These are phyloP conservation scores for Microtus pennsylvanicus DNA, from an alignment of 2,113 vertebrate genomes.

Conservation along the genomic window DNA sequence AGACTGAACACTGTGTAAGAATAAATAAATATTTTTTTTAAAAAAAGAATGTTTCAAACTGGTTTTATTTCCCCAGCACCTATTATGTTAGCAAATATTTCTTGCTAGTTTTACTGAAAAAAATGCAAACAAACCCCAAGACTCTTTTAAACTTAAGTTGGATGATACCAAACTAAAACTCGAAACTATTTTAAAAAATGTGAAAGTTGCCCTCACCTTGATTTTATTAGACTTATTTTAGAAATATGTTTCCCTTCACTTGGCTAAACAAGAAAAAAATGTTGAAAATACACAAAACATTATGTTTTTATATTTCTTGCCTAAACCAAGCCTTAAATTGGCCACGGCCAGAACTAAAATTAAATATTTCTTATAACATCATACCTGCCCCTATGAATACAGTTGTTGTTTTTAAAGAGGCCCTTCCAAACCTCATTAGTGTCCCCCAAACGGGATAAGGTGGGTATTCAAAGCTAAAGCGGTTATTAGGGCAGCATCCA, in stretches of 20 bases:
- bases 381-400: not conserved
- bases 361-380: not conserved
- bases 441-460: not conserved
- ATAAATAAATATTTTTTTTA: too few relatives aligned
- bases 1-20: too few relatives aligned
- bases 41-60: too few relatives aligned
- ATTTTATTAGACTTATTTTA: too few relatives aligned
- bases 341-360: not conserved
- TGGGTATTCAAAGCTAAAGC: slow-evolving; percentile 54
- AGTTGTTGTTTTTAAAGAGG: slow-evolving; percentile 3
- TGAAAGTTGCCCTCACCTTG: not conserved
- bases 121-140: not conserved
- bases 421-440: not conserved
- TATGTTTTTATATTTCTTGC: not conserved
- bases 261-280: slow-evolving; percentile 25
- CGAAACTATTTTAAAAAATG: not conserved
- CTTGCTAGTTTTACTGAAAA: slow-evolving; percentile 4
- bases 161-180: slow-evolving; percentile 23
- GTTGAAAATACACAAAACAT: not conserved
- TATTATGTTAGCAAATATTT: not conserved
- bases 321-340: slow-evolving; percentile 19
- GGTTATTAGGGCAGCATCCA: slow-evolving; percentile 53
- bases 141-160: not conserved
- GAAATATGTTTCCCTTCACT: not conserved
- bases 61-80: not conserved